These are phyloP conservation scores for Carollia perspicillata DNA, from an alignment of 2,113 vertebrate species.

Conservation along the genomic window DNA sequence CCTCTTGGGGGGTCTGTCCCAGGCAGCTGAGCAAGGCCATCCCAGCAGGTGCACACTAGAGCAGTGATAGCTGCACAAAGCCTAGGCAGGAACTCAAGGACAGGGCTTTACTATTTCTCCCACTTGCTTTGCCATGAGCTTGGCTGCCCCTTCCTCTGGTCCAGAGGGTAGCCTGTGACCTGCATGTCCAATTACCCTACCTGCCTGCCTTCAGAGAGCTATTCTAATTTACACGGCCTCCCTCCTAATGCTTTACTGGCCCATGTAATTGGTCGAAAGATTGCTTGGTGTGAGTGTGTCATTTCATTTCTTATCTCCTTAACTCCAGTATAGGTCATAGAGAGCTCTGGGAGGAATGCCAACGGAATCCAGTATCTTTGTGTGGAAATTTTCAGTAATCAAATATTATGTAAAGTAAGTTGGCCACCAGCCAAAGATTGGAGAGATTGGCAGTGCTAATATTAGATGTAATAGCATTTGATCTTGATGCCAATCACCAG, in stretches of 20 bases:
- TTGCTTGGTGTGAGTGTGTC: background rate
- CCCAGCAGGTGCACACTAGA: background rate
- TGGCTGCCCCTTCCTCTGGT: background rate
- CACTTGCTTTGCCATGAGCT: background rate
- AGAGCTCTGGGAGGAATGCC: conserved; percentile 44
- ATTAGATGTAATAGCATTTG: conserved; percentile 10
- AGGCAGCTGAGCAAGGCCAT: background rate
- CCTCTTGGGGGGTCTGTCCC: background rate
- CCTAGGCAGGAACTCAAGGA: background rate
- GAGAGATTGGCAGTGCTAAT: background rate
- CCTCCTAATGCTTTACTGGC: background rate
- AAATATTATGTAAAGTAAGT: conserved; percentile 53
- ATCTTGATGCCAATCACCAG: background rate
- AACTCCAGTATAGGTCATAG: background rate
- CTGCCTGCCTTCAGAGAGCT: background rate
- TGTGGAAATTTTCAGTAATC: conserved; percentile 45
- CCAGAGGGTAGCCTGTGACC: background rate
- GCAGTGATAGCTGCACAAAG: background rate
- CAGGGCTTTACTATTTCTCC: background rate
- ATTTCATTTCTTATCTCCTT: conserved; percentile 13
- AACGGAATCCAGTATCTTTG: conserved; percentile 33
- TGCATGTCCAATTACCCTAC: background rate
- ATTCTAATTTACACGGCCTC: background rate
- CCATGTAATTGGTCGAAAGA: background rate
- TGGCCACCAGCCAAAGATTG: conserved; percentile 46